phyloP scores from a whole-genome alignment of 2,888 invertebrate species.

The Axea sp. region DNA sequence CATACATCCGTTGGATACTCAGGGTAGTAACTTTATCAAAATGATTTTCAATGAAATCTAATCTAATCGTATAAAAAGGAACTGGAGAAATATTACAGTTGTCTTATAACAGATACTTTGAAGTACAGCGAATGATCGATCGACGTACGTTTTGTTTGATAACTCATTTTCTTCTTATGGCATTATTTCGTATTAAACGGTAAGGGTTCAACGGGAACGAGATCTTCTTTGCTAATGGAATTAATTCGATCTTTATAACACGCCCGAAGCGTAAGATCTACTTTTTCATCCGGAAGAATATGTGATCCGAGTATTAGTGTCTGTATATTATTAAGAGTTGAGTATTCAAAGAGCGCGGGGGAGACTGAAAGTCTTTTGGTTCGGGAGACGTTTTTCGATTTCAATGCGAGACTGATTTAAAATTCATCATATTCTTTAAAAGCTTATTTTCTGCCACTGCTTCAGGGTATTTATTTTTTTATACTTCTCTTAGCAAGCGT shows the following conservation, averaged over 20 bases:
- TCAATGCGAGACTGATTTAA: constrained; percentile 78
- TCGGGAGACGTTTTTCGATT: constrained; percentile 77
- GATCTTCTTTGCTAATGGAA: constrained; percentile 76
- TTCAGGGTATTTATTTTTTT: constrained; percentile 77
- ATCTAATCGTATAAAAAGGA: constrained; percentile 13
- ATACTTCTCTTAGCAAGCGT: constrained; percentile 38
- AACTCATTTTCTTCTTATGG: constrained; percentile 51
- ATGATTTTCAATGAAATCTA: constrained; percentile 30
- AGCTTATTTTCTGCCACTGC: constrained; percentile 78
- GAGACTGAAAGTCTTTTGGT: constrained; percentile 73
- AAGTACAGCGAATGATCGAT: constrained; percentile 36
- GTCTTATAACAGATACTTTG: constrained; percentile 22
- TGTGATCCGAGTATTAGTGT: constrained; percentile 79
- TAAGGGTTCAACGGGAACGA: constrained; percentile 32
- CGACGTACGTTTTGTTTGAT: constrained; percentile 44
- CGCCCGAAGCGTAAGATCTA: constrained; percentile 75
- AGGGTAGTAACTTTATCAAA: constrained; percentile 8
- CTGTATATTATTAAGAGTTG: constrained; percentile 78
- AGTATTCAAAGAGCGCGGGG: constrained; percentile 71
- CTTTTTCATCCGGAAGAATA: constrained; percentile 78
- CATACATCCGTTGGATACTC: constrained; percentile 1
- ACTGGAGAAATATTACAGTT: not conserved
- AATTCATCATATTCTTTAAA: constrained; percentile 79
- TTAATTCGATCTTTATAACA: constrained; percentile 77
- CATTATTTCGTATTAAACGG: constrained; percentile 46